Conservation (phyloP, 2,888 invertebrate species). For the Lasioglossum pauxillum region DNA sequence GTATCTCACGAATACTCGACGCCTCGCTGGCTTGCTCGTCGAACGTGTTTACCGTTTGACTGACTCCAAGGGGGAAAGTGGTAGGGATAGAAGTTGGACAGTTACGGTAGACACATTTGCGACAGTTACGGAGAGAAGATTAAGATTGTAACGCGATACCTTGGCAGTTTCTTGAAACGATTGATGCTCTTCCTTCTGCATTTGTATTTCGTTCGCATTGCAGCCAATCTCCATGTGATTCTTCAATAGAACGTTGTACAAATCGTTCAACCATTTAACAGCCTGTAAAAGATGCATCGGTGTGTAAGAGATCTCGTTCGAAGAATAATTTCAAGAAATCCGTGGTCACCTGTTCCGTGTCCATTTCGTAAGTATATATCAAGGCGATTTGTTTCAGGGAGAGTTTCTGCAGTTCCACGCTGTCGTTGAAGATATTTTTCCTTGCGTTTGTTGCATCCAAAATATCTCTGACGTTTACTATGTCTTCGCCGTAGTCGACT, state of each 20-base stretch:
- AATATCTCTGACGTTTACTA: constrained; percentile 90
- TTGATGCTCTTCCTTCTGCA: constrained; percentile 90
- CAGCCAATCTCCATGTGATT: constrained; percentile 91
- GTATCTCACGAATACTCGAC: too few relatives aligned
- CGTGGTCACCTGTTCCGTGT: constrained; percentile 88
- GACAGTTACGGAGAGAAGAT: too few relatives aligned
- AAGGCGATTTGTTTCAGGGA: constrained; percentile 92
- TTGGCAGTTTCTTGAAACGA: constrained; percentile 92
- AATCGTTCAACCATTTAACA: constrained; percentile 91
- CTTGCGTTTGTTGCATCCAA: constrained; percentile 89
- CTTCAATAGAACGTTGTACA: constrained; percentile 89
- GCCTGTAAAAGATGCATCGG: constrained; percentile 84
- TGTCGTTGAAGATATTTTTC: constrained; percentile 90
- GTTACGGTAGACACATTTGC: too few relatives aligned
- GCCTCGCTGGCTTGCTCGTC: too few relatives aligned
- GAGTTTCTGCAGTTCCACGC: constrained; percentile 91
- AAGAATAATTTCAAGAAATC: not conserved
- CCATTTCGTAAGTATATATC: constrained; percentile 91
- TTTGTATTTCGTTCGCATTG: constrained; percentile 89
- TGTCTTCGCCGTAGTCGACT: constrained; percentile 90
- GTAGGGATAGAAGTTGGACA: too few relatives aligned
- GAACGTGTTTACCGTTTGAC: too few relatives aligned
- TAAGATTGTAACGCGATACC: constrained; percentile 83
- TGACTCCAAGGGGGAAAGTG: too few relatives aligned
- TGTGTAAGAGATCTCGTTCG: not conserved